Conservation (phyloP, 2,888 invertebrate genomes). For the Agonopterix heracliana region DNA sequence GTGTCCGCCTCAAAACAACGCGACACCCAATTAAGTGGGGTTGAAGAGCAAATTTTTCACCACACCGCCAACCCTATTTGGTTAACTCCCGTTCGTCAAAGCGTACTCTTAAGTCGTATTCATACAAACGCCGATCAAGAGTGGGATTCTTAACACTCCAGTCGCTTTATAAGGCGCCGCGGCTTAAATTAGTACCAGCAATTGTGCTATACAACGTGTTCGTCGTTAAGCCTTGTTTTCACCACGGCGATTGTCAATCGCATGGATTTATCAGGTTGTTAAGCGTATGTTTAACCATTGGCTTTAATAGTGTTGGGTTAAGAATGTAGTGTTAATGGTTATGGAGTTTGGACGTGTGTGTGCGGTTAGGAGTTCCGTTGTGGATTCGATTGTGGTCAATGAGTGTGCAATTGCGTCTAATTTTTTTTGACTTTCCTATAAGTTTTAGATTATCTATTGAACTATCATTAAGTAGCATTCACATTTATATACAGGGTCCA, state of each 20-base stretch:
- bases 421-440: too few relatives aligned
- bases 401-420: too few relatives aligned
- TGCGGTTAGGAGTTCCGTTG: background rate
- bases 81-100: slow-evolving; percentile 63
- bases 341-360: background rate
- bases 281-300: slow-evolving; percentile 11
- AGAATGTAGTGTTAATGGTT: background rate
- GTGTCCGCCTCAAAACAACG: slow-evolving; percentile 33
- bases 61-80: slow-evolving; percentile 64
- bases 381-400: too few relatives aligned
- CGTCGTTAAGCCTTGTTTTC: slow-evolving; percentile 44
- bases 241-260: slow-evolving; percentile 45
- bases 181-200: slow-evolving; percentile 67
- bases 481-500: too few relatives aligned
- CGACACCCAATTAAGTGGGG: slow-evolving; percentile 70
- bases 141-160: slow-evolving; percentile 62
- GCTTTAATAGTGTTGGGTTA: slow-evolving; percentile 3
- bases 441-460: too few relatives aligned
- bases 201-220: slow-evolving; percentile 55
- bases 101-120: slow-evolving; percentile 44
- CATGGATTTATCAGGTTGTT: slow-evolving; percentile 48
- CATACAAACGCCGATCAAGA: slow-evolving; percentile 75
- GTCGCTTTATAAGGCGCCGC: slow-evolving; percentile 67
- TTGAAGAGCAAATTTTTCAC: slow-evolving; percentile 73
- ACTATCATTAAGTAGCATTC: too few relatives aligned